Conservation (phyloP, 64 coral and sea anemone species). For the Stylophora pistillata region DNA sequence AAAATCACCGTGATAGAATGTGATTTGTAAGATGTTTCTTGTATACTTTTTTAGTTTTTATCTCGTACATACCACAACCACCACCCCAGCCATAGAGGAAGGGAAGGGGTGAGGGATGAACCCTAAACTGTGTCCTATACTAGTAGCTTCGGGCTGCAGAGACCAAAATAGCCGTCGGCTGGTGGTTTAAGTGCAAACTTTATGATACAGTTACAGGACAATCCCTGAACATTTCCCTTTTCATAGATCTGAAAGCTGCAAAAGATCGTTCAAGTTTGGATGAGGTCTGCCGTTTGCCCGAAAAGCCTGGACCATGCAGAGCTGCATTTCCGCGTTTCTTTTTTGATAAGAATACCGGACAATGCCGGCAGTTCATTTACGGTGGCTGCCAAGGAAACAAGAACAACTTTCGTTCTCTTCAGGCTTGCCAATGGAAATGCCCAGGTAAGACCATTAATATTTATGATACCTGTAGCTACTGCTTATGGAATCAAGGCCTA, state of each 20-base stretch:
- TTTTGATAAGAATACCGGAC: background rate
- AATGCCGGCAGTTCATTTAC: conserved; percentile 15
- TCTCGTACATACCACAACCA: too few species aligned
- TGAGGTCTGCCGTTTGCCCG: background rate
- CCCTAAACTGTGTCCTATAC: too few species aligned
- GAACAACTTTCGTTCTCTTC: conserved; percentile 2
- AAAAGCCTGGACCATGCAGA: conserved; percentile 14
- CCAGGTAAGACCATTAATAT: background rate
- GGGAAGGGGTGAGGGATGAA: too few species aligned
- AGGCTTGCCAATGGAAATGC: background rate
- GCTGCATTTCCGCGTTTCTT: conserved; percentile 25
- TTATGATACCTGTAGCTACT: too few species aligned
- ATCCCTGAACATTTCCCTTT: background rate
- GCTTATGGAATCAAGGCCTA: too few species aligned
- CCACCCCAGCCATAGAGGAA: too few species aligned
- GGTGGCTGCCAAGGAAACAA: conserved; percentile 36
- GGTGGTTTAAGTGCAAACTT: too few species aligned
- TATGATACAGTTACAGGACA: background rate
- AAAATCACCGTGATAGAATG: too few species aligned
- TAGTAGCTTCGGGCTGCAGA: too few species aligned
- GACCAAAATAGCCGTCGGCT: too few species aligned
- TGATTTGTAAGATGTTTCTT: too few species aligned
- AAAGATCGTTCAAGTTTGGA: background rate
- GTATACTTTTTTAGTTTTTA: too few species aligned
- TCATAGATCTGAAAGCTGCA: background rate